phyloP scores from a whole-genome alignment of 2,888 invertebrate genomes.

The Acanthoscelides obtectus region DNA sequence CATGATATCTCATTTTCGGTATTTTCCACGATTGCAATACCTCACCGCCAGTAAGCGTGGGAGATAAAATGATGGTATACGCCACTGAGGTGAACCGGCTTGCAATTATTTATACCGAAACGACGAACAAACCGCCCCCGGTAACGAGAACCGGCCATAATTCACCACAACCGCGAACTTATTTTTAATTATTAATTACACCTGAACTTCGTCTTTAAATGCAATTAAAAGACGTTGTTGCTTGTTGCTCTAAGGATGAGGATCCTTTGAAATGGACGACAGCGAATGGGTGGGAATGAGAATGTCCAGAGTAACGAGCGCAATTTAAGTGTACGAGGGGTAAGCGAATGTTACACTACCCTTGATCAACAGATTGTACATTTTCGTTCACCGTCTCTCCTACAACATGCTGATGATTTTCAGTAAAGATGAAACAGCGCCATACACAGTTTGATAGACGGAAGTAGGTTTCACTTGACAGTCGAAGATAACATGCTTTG shows the following conservation, averaged over 20 bases:
- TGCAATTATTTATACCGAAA: conserved; percentile 4
- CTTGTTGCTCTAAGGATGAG: background rate
- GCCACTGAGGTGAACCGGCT: background rate
- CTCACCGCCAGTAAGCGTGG: too few species aligned
- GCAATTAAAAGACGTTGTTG: conserved; percentile 31
- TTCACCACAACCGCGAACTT: conserved; percentile 31
- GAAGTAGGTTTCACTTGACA: too few species aligned
- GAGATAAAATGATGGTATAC: too few species aligned
- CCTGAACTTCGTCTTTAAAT: conserved; percentile 37
- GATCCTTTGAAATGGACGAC: background rate
- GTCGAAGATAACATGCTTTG: too few species aligned
- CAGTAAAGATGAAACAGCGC: too few species aligned
- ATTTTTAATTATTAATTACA: conserved; percentile 40
- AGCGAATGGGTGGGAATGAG: background rate
- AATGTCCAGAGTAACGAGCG: background rate
- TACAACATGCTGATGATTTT: too few species aligned
- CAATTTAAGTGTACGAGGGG: background rate
- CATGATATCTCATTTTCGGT: too few species aligned
- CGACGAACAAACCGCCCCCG: conserved; percentile 21
- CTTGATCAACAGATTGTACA: too few species aligned
- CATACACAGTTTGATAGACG: too few species aligned
- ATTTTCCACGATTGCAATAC: too few species aligned
- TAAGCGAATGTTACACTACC: too few species aligned
- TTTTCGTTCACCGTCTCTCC: too few species aligned
- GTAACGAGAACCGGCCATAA: conserved; percentile 34